These are phyloP conservation scores for Todus mexicanus DNA, from an alignment of 2,797 vertebrate genomes.

Conservation along the genomic window DNA sequence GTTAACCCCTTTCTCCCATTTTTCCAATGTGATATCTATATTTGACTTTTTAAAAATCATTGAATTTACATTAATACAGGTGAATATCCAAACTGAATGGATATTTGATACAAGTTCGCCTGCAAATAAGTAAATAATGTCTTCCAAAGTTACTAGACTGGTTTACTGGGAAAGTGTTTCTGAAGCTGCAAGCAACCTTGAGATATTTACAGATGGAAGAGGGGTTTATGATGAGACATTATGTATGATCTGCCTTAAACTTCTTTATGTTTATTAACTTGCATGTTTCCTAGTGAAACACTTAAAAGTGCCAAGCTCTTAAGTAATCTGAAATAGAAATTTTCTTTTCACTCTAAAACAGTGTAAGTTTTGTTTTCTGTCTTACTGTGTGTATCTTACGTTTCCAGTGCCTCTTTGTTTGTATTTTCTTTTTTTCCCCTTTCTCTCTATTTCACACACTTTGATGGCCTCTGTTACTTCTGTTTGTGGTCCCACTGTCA, in stretches of 20 bases:
- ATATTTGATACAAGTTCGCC: background rate
- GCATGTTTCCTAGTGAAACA: background rate
- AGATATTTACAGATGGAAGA: background rate
- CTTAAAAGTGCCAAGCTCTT: background rate
- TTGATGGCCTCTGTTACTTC: conserved; percentile 80
- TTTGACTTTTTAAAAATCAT: background rate
- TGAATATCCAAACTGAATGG: background rate
- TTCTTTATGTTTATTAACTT: background rate
- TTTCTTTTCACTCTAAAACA: conserved; percentile 25
- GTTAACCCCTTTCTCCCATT: background rate
- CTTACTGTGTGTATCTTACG: conserved; percentile 61
- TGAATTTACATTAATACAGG: background rate
- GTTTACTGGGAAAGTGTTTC: background rate
- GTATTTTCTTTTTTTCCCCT: conserved; percentile 69
- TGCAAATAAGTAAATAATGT: background rate
- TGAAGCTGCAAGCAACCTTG: background rate
- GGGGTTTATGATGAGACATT: background rate
- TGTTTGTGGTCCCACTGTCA: conserved; percentile 81
- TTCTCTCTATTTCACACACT: conserved; percentile 77
- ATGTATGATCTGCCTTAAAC: background rate
- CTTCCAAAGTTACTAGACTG: background rate
- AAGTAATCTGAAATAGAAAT: background rate
- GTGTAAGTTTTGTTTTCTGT: conserved; percentile 51
- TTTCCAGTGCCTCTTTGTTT: conserved; percentile 75
- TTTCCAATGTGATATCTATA: background rate